Evolutionary conservation across 2,797 vertebrate species (phyloP), one percentile per base, ranked within the genome.

Genomic region (Rhynchonycteris naso): DNA sequence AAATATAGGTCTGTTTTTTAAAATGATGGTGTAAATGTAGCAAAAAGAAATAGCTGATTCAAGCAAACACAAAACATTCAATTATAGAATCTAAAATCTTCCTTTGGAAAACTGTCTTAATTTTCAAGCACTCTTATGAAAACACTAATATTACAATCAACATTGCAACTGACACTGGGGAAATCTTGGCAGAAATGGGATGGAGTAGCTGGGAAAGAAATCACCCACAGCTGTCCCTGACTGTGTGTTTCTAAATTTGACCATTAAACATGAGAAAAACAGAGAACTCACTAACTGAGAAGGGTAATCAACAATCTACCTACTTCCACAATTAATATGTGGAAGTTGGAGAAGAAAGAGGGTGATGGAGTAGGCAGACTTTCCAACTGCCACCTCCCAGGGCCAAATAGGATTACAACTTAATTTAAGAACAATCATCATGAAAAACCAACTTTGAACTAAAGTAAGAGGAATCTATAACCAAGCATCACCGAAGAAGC

Each of bases 261-360:
- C 93, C 90, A 92, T 94, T 79, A 95, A 90, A 84, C 56, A 81
- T 68, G 86, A 91, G 80, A 80, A 95, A 94, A 94, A 87, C 82
- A 96, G 90, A 96, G 75, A 47, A 82, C 16, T 66, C 52, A 69
- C 91, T 96, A 97, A 97, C 59, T 87, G 92, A 94, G 82, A 94
- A 75, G 89, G 88, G 94, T 95, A 92, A 93, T 89, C 85, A 87
- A 93, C 71, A 89, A 63, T 38, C 88, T 95, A 96, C 92, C 71
- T 90, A 43, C 43, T 43, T 43, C 43, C 43, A 43, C 43, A 43
- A 43, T 43, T 43, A 43, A 63, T 96, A 91, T 96, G 82, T 93
- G 79, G 76, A 96, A 92, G 93, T 94, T 96, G 43, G 43, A 43
- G 43, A 43, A 43, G 43, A 43, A 43, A 43, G 43, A 43, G 43